Evolutionary conservation across 1,140 invertebrate genomes (phyloP).

Genomic region (Formica selysi): DNA sequence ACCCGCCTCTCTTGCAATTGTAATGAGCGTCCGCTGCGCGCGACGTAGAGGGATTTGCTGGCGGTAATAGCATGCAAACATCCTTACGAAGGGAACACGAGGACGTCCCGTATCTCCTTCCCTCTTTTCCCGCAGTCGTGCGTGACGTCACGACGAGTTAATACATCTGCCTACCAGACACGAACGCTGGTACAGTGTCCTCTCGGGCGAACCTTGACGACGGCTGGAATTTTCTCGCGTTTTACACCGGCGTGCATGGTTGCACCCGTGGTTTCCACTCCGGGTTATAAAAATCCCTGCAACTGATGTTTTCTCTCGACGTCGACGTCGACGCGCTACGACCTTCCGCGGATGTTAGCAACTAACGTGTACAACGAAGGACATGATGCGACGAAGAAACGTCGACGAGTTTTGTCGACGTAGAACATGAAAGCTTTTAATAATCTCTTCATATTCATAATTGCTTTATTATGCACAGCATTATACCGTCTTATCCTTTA

Average conservation of each 20-base stretch:
- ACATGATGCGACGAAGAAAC: not conserved
- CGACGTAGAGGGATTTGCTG: conserved; percentile 52
- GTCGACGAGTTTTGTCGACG: not conserved
- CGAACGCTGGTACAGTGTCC: conserved; percentile 49
- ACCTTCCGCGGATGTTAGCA: not conserved
- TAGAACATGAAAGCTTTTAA: not conserved
- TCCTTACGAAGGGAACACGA: conserved; percentile 44
- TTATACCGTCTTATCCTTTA: not conserved
- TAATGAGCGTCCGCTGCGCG: conserved; percentile 59
- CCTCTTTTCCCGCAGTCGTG: conserved; percentile 48
- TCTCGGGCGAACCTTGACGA: conserved; percentile 41
- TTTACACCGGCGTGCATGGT: conserved; percentile 65
- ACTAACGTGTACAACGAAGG: conserved; percentile 5
- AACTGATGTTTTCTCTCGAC: conserved; percentile 57
- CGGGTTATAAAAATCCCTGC: conserved; percentile 71
- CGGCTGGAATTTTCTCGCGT: conserved; percentile 65
- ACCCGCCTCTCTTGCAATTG: conserved; percentile 53
- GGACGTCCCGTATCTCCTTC: conserved; percentile 3
- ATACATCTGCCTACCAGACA: conserved; percentile 69
- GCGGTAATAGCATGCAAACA: conserved; percentile 62
- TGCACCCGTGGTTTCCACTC: conserved; percentile 66
- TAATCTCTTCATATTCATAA: not conserved
- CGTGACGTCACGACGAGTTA: conserved; percentile 73
- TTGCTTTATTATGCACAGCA: not conserved
- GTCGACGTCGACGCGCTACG: conserved; percentile 4